Base-by-base conservation (phyloP, 2,113 vertebrate species). In the Ariopsis seemanni region DNA sequence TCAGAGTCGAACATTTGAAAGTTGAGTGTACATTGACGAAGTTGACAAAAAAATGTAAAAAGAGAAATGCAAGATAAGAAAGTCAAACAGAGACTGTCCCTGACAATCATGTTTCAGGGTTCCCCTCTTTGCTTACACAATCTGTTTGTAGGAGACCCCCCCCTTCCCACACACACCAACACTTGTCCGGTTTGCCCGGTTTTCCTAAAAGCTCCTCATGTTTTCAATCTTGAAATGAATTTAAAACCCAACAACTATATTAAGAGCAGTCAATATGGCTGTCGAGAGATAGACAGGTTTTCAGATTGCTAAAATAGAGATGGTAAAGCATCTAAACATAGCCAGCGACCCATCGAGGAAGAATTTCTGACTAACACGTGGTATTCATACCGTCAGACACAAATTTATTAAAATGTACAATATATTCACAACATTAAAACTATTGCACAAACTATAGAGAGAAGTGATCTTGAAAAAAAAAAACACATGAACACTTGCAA, bases 291-390 rank as follows among this genome's bases (percentile, higher is more conserved):
- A 20, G 55, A 58, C 10, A 25, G 77, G 69, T 57, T 71, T 88
- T 65, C 52, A 42, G 30, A 53, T 17, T 72, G 48, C 60, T 79
- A 84, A 80, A 89, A 84, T 72, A 65, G 75, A 84, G 17, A 63
- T 5, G 22, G 17, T 60, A 87, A 62, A 55, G 71, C 27, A 67
- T 53, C 84, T 89, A 89, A 89, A 89, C 65, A 89, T 87, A 89
- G 85, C 60, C 75, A 74, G 15, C 81, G 82, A 87, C 75, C 69
- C 77, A 17, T 14, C 60, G 9, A 60, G 82, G 48, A 65, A 82
- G 85, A 87, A 89, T 87, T 74, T 79, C 20, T 84, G 88, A 86
- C 60, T 63, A 80, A 25, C 57, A 88, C 58, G 60, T 75, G 69
- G 30, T 82, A 57, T 34, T 80, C 22, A 63, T 1, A 67, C 7